Evolutionary conservation across 1,140 invertebrate genomes (phyloP).

Genomic region (Ruditapes philippinarum): DNA sequence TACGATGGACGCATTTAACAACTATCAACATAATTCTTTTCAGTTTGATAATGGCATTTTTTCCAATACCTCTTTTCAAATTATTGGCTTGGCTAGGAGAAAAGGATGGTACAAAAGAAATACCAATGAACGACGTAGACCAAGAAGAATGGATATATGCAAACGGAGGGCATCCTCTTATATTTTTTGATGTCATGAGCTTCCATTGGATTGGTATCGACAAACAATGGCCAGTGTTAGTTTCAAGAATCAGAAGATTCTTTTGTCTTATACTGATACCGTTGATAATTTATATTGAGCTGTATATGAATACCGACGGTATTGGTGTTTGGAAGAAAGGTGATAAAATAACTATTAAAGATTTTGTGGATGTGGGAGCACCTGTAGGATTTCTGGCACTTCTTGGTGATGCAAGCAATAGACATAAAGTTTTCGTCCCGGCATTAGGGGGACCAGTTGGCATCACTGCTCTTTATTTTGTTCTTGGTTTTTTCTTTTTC

Average conservation of each 20-base stretch:
- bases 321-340: not conserved
- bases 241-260: not conserved
- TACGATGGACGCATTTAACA: not conserved
- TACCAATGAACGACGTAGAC: not conserved
- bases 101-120: not conserved
- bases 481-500: not conserved
- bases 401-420: not conserved
- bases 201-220: not conserved
- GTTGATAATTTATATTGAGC: not conserved
- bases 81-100: not conserved
- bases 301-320: not conserved
- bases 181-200: not conserved
- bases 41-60: not conserved
- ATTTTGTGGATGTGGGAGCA: not conserved
- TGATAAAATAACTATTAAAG: not conserved
- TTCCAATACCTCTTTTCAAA: not conserved
- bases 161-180: not conserved
- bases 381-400: conserved; percentile 27
- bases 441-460: not conserved
- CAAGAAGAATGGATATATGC: not conserved
- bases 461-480: not conserved
- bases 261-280: not conserved
- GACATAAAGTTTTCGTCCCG: not conserved
- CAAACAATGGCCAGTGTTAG: not conserved
- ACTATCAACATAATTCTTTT: not conserved